These are phyloP conservation scores for Lithosia quadra DNA, from an alignment of 2,888 invertebrate genomes.

Conservation along the genomic window DNA sequence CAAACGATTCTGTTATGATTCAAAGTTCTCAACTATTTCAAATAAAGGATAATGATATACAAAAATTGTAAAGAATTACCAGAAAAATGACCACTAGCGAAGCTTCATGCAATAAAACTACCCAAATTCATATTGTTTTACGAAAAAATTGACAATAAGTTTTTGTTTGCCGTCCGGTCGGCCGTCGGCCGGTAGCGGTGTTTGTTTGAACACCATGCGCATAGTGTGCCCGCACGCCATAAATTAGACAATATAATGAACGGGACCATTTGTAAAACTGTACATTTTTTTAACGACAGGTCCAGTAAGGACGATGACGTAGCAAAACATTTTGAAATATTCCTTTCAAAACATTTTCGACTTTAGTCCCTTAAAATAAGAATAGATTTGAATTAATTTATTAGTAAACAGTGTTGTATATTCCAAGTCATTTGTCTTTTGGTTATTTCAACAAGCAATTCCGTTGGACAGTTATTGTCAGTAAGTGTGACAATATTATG, in stretches of 20 bases:
- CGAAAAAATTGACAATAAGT: conserved; percentile 67
- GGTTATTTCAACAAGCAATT: conserved; percentile 51
- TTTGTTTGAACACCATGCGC: conserved; percentile 67
- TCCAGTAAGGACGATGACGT: conserved; percentile 56
- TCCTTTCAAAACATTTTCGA: conserved; percentile 4
- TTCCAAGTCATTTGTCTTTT: conserved; percentile 58
- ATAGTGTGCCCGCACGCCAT: conserved; percentile 76
- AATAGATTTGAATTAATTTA: background rate
- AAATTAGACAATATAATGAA: conserved; percentile 78
- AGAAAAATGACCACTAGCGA: conserved; percentile 75
- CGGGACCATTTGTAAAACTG: conserved; percentile 83
- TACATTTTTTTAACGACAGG: conserved; percentile 63
- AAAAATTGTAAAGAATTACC: conserved; percentile 63
- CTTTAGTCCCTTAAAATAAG: conserved; percentile 18
- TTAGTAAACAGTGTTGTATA: conserved; percentile 1
- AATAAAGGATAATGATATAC: conserved; percentile 69
- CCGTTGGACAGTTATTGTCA: conserved; percentile 54
- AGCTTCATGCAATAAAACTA: conserved; percentile 77
- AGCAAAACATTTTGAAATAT: conserved; percentile 46
- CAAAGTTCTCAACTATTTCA: conserved; percentile 69
- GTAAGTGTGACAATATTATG: conserved; percentile 44
- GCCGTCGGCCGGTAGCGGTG: conserved; percentile 69
- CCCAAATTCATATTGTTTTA: conserved; percentile 70
- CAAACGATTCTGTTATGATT: conserved; percentile 53
- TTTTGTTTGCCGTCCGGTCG: conserved; percentile 51